These are phyloP conservation scores for Tenualosa ilisha DNA, from an alignment of 2,797 vertebrate genomes.

Conservation along the genomic window DNA sequence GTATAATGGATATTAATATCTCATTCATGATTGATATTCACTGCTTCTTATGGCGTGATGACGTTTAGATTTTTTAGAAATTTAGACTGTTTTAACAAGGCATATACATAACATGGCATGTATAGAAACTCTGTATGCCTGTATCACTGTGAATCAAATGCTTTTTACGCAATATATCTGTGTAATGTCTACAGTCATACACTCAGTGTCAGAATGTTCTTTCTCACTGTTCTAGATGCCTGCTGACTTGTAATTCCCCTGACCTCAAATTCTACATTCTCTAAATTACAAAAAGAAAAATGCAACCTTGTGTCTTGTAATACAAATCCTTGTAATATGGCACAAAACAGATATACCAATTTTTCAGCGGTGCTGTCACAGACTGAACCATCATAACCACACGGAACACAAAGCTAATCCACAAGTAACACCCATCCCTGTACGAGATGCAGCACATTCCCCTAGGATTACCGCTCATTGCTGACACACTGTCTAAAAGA, in stretches of 20 bases:
- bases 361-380: neutral
- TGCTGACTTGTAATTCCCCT: neutral
- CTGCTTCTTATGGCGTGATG: no score
- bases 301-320: neutral
- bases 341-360: neutral
- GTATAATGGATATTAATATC: no score
- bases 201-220: neutral
- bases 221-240: neutral
- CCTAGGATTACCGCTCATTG: neutral
- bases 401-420: constrained; percentile 10
- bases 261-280: neutral
- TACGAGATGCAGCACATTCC: constrained; percentile 11
- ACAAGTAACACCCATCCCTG: constrained; percentile 8
- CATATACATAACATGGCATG: neutral
- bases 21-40: no score
- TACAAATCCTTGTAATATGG: neutral
- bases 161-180: neutral
- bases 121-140: neutral
- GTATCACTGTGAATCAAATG: neutral
- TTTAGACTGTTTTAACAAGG: neutral
- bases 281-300: neutral
- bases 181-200: neutral
- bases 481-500: constrained; percentile 9
- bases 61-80: neutral
- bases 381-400: neutral